Base-by-base conservation (phyloP, 2,888 invertebrate genomes). In the Hydroisotoma schaefferi region DNA sequence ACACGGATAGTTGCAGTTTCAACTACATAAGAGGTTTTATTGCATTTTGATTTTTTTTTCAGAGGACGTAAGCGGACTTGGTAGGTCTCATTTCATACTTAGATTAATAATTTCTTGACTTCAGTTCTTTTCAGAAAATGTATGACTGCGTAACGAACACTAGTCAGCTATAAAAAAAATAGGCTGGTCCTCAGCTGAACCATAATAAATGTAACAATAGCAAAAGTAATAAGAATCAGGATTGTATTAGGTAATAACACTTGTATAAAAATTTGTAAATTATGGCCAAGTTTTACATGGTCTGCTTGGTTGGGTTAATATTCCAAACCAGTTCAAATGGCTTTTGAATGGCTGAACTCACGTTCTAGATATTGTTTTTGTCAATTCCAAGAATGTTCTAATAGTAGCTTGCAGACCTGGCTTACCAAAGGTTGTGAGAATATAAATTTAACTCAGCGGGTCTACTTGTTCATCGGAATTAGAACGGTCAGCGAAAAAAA, bases 361-460 rank as follows among this genome's bases (percentile, higher is more conserved):
- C 46, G 46, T 46, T 46, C 23, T 46, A n/a, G n/a, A n/a, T n/a
- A n/a, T n/a, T n/a, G n/a, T n/a, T n/a, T n/a, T n/a, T n/a, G n/a
- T n/a, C n/a, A n/a, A n/a, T 25, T 22, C 25, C 46, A 12, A 46
- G 25, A 46, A 46, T 6, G 20, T 23, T 20, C 40, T 10, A 5
- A 18, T 40, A 15, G 15, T n/a, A n/a, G n/a, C n/a, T n/a, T 33
- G 33, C 33, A 40, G 20, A 5, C 40, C 40, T 20, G n/a, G n/a
- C n/a, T n/a, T 33, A 33, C 8, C 15, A 15, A 15, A 8, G 15
- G 25, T 46, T 40, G 40, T 40, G 40, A 27, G 65, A 55, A 49
- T 55, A 59, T 62, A 59, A 62, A 66, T 63, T 59, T 57, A 57
- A 57, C 64, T 54, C 64, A 64, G 64, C 64, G 57, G 64, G 64